Evolutionary conservation across 2,888 invertebrate species (phyloP).

Genomic region (Buathra laborator): DNA sequence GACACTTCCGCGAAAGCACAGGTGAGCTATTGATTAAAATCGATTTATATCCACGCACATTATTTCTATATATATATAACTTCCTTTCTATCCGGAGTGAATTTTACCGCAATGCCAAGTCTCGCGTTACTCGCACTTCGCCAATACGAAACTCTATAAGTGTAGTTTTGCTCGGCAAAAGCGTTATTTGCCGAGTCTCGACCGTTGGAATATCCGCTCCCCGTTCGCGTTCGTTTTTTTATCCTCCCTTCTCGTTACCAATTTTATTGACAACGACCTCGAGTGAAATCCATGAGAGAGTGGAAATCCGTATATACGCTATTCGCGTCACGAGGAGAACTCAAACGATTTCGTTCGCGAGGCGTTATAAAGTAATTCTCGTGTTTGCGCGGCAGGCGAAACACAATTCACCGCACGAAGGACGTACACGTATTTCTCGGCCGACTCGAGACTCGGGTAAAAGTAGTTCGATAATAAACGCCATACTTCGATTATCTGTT

Average conservation of each 20-base stretch:
- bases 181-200: conserved; percentile 1
- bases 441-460: conserved; percentile 33
- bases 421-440: conserved; percentile 33
- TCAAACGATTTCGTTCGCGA: conserved; percentile 43
- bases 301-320: conserved; percentile 54
- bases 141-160: not conserved
- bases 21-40: conserved; percentile 72
- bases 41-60: not conserved
- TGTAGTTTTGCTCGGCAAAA: not conserved
- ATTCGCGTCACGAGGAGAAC: conserved; percentile 54
- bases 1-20: conserved; percentile 79
- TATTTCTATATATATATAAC: not conserved
- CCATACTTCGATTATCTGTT: not conserved
- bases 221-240: conserved; percentile 5
- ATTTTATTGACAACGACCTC: conserved; percentile 64
- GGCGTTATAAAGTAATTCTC: conserved; percentile 16
- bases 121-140: not conserved
- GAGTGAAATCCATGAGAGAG: conserved; percentile 62
- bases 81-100: conserved; percentile 47
- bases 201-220: conserved; percentile 28
- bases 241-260: conserved; percentile 28
- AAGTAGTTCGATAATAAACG: conserved; percentile 45
- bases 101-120: conserved; percentile 20
- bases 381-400: conserved; percentile 29
- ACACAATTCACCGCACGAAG: conserved; percentile 58